Evolutionary conservation across 2,113 vertebrate species (phyloP).

Genomic region (Gymnorhina tibicen): DNA sequence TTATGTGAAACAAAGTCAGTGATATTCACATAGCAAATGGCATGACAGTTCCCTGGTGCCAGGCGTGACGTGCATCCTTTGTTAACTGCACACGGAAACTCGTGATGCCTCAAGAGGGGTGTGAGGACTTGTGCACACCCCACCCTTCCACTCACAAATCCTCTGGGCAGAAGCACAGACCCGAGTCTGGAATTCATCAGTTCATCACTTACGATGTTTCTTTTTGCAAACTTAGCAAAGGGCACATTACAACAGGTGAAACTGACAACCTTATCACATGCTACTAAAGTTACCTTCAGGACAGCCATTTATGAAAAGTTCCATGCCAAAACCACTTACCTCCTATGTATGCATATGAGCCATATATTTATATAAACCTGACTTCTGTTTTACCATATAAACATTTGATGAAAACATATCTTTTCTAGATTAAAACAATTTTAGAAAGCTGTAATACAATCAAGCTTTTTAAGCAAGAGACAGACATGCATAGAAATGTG

Average conservation of each 20-base stretch:
- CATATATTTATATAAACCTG: neutral
- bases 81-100: neutral
- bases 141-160: neutral
- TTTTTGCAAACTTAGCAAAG: neutral
- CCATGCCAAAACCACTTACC: neutral
- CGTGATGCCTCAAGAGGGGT: accelerated
- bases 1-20: neutral
- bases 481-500: neutral
- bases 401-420: neutral
- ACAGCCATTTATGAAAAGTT: neutral
- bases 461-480: neutral
- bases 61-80: accelerated
- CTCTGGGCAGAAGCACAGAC: neutral
- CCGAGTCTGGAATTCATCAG: neutral
- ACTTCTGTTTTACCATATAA: neutral
- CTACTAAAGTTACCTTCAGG: neutral
- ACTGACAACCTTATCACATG: neutral
- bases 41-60: accelerated
- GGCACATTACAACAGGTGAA: neutral
- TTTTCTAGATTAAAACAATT: neutral
- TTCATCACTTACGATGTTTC: neutral
- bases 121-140: accelerated
- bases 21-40: neutral
- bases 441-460: neutral
- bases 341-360: neutral